Conservation (phyloP, 2,113 vertebrate species). For the Corythornis madagascariensis region DNA sequence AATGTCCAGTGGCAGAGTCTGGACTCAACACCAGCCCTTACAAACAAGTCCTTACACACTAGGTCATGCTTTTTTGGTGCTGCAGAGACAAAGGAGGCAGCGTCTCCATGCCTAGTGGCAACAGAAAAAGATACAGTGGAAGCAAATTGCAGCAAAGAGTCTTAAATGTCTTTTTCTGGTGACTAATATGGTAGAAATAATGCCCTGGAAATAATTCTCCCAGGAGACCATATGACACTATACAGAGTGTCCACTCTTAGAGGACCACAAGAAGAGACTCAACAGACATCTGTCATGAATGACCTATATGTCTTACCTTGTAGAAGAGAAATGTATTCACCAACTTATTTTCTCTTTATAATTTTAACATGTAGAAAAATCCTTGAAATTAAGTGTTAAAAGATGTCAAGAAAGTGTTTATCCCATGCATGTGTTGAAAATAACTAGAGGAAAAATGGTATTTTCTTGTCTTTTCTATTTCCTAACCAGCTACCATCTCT, state of each 20-base stretch:
- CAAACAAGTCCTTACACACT: neutral
- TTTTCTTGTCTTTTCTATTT: neutral
- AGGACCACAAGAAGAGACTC: neutral
- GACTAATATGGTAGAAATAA: neutral
- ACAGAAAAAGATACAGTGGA: neutral
- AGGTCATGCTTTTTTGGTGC: neutral
- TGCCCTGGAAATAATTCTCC: neutral
- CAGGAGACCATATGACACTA: neutral
- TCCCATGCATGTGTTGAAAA: neutral
- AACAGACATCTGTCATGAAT: neutral
- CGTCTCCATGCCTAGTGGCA: neutral
- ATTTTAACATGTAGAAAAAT: neutral
- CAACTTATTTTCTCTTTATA: neutral
- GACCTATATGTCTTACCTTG: neutral
- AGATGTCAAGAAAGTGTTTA: neutral
- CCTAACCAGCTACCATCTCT: neutral
- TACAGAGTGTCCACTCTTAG: neutral
- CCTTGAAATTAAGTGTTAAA: neutral
- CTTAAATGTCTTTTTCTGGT: neutral
- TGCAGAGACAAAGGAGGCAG: neutral
- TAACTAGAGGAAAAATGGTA: neutral
- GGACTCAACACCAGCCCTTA: neutral
- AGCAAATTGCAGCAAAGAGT: neutral
- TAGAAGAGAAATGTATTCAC: neutral
- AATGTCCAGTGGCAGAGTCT: neutral